Evolutionary conservation across 2,888 invertebrate genomes (phyloP).

Genomic region (Boloria selene): DNA sequence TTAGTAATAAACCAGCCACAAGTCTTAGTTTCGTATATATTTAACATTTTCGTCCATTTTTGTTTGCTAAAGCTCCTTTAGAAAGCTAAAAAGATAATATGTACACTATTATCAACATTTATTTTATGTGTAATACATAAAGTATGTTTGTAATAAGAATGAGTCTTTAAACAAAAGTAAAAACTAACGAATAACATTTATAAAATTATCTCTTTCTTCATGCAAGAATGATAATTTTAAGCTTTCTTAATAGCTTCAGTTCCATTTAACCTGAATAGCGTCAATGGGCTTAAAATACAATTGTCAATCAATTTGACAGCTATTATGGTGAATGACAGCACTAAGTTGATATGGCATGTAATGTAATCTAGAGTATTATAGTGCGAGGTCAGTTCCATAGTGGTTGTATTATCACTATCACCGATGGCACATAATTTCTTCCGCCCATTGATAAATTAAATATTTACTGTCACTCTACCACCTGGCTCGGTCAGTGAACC

Average conservation of each 20-base stretch:
- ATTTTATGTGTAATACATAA: no score
- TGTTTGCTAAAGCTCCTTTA: no score
- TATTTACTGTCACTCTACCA: slow-evolving; percentile 66
- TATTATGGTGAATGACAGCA: slow-evolving; percentile 48
- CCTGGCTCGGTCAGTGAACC: slow-evolving; percentile 71
- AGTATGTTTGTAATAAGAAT: no score
- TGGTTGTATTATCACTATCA: slow-evolving; percentile 60
- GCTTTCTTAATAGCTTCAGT: slow-evolving; percentile 11
- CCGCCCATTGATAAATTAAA: slow-evolving; percentile 70
- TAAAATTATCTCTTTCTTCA: not conserved
- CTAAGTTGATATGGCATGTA: slow-evolving; percentile 52
- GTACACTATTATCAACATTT: no score
- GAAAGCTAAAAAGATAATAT: no score
- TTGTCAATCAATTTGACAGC: slow-evolving; percentile 59
- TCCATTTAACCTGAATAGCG: slow-evolving; percentile 26
- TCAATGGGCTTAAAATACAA: slow-evolving; percentile 30
- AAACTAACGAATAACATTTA: not conserved
- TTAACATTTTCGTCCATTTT: no score
- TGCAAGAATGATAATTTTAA: slow-evolving; percentile 16
- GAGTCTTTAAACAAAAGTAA: not conserved
- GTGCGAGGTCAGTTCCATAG: slow-evolving; percentile 74
- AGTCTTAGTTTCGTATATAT: no score
- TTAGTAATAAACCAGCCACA: no score
- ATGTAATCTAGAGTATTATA: slow-evolving; percentile 67
- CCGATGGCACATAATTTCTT: slow-evolving; percentile 65